phyloP scores from a whole-genome alignment of 2,888 invertebrate genomes.

The Cheiracanthium punctorium region DNA sequence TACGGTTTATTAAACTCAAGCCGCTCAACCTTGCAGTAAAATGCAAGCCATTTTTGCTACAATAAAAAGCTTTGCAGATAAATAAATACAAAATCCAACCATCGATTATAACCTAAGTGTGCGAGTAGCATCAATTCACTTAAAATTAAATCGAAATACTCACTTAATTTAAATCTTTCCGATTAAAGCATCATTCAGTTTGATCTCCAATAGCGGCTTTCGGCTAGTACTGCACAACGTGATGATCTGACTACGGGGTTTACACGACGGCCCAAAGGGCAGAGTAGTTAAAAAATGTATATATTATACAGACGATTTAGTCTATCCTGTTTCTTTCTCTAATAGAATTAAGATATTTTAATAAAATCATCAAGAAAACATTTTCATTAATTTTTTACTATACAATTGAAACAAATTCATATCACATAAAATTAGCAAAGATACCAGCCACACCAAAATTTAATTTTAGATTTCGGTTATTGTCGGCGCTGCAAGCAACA shows the following conservation, averaged over 20 bases:
- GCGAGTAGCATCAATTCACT: no score
- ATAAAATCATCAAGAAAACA: neutral
- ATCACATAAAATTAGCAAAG: neutral
- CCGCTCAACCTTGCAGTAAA: constrained; percentile 1
- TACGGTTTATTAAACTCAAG: neutral
- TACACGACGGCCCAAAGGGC: constrained; percentile 68
- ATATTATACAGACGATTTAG: neutral
- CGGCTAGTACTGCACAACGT: constrained; percentile 47
- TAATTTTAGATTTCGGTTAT: neutral
- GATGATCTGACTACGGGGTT: constrained; percentile 67
- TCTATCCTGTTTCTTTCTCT: neutral
- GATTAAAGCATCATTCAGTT: constrained; percentile 23
- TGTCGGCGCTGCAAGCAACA: constrained; percentile 9
- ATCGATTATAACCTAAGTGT: no score
- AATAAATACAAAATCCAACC: no score
- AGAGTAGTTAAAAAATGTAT: constrained; percentile 38
- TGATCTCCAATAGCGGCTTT: constrained; percentile 58
- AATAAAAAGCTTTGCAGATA: no score
- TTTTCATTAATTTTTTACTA: neutral
- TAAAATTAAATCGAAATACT: neutral
- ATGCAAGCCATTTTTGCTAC: neutral
- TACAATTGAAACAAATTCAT: neutral
- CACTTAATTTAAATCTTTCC: neutral
- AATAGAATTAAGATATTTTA: neutral
- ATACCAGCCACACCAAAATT: constrained; percentile 4